Evolutionary conservation across 2,888 invertebrate species (phyloP), one percentile per base, ranked within the genome.

Genomic region (Lasius platythorax): DNA sequence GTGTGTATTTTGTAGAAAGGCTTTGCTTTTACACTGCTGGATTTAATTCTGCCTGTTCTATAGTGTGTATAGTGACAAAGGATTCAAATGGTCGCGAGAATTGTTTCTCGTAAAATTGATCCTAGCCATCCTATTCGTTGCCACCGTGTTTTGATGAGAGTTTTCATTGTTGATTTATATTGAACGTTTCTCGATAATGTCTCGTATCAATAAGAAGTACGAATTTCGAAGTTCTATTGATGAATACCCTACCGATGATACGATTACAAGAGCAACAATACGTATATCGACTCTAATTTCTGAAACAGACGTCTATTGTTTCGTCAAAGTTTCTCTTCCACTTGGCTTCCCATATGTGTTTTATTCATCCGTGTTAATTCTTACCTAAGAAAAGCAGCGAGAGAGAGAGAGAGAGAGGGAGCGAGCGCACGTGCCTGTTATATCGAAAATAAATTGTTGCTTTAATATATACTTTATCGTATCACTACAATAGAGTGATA

Each of bases 231-330:
- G 33, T 72, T 30, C 30, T 9, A 1, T 11, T 33, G 58, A 79
- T 79, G 72, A 79, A 81, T 74, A 74, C 28, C 3, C 37, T 33
- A 23, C 28, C 11, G 46, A 73, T 18, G 33, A 79, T 61, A 61
- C 18, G 43, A 43, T 56, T 78, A 67, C 76, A 40, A 15, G n/a
- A 0, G 30, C 23, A 72, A 79, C 58, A 73, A 61, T 61, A 46
- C 79, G 18, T 46, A 46, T 61, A 74, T 74, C 46, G 74, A 79
- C 46, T 81, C 18, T 63, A 73, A 81, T 81, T 74, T 81, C 43
- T 28, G 79, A 81, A 61, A 15, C 18, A 61, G 46, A 73, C 43
- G 15, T n/a, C 56, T 40, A 81, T 61, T 81, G 79, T 81, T 28
- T 81, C 79, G 5, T 46, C 75, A 33, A 37, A 37, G 28, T 37